Evolutionary conservation across 2,888 invertebrate species (phyloP).

Genomic region (Hoplodrina ambigua): DNA sequence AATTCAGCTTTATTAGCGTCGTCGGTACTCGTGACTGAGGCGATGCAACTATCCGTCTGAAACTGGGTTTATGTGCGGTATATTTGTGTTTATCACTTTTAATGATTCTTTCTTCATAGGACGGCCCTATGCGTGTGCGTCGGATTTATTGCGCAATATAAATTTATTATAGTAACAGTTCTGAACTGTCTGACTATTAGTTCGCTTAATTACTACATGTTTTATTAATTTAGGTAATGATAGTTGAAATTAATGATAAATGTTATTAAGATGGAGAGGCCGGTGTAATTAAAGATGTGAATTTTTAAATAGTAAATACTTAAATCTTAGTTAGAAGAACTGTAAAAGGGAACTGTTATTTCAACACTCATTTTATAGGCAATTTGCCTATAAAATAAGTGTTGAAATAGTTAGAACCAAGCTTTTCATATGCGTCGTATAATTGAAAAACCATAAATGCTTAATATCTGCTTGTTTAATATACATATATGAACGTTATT

Average conservation of each 20-base stretch:
- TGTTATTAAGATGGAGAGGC: background rate
- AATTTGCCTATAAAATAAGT: background rate
- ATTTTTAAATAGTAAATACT: background rate
- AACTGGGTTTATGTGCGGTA: slow-evolving; percentile 80
- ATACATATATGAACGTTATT: slow-evolving; percentile 1
- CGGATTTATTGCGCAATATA: slow-evolving; percentile 61
- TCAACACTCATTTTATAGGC: slow-evolving; percentile 7
- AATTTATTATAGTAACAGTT: slow-evolving; percentile 57
- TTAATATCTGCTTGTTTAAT: background rate
- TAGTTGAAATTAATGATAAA: slow-evolving; percentile 16
- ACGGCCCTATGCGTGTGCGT: slow-evolving; percentile 66
- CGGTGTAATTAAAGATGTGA: slow-evolving; percentile 8
- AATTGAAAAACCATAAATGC: background rate
- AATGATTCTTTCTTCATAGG: slow-evolving; percentile 72
- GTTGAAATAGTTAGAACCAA: slow-evolving; percentile 6
- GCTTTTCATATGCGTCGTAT: slow-evolving; percentile 7
- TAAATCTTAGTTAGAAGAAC: background rate
- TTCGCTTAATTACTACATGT: slow-evolving; percentile 35
- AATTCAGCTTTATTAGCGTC: slow-evolving; percentile 82
- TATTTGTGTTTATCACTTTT: slow-evolving; percentile 75
- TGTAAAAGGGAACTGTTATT: background rate
- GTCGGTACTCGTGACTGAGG: slow-evolving; percentile 75
- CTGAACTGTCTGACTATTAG: slow-evolving; percentile 42
- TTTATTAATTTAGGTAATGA: slow-evolving; percentile 21
- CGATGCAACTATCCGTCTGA: slow-evolving; percentile 68